These are phyloP conservation scores for Scolopax mira DNA, from an alignment of 2,113 vertebrate genomes.

Conservation along the genomic window DNA sequence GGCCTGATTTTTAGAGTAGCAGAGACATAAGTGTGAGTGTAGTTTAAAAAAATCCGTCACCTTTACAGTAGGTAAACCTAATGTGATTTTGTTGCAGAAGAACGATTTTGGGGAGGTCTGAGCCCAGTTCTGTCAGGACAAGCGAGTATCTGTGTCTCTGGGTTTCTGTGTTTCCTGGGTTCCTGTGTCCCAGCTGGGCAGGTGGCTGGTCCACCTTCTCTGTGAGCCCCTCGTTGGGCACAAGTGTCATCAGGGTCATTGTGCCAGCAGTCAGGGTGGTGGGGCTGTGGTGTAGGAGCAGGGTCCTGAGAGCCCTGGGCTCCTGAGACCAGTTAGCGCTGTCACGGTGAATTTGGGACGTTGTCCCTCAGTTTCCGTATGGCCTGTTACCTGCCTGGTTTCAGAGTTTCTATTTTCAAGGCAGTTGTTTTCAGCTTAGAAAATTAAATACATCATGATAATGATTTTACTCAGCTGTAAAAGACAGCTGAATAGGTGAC, in stretches of 20 bases:
- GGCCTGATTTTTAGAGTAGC: background rate
- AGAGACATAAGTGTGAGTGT: background rate
- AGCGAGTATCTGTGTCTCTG: fast-evolving
- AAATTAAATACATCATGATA: background rate
- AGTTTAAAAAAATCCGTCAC: background rate
- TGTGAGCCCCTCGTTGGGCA: background rate
- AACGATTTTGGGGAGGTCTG: background rate
- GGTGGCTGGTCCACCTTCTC: background rate
- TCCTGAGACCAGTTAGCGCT: fast-evolving
- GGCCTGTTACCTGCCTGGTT: background rate
- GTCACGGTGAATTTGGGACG: background rate
- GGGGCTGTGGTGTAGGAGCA: background rate
- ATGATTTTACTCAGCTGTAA: background rate
- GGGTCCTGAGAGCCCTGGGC: background rate
- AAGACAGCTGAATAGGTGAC: background rate
- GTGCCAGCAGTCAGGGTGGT: fast-evolving
- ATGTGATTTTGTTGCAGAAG: background rate
- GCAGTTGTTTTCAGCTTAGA: background rate
- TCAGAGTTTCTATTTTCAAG: background rate
- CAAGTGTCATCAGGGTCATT: fast-evolving
- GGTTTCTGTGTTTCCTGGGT: background rate
- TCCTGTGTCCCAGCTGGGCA: fast-evolving
- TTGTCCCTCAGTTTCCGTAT: background rate
- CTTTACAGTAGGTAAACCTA: fast-evolving
- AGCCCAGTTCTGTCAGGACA: background rate